These are phyloP conservation scores for Festucalex cinctus DNA, from an alignment of 2,113 vertebrate species.

Conservation along the genomic window DNA sequence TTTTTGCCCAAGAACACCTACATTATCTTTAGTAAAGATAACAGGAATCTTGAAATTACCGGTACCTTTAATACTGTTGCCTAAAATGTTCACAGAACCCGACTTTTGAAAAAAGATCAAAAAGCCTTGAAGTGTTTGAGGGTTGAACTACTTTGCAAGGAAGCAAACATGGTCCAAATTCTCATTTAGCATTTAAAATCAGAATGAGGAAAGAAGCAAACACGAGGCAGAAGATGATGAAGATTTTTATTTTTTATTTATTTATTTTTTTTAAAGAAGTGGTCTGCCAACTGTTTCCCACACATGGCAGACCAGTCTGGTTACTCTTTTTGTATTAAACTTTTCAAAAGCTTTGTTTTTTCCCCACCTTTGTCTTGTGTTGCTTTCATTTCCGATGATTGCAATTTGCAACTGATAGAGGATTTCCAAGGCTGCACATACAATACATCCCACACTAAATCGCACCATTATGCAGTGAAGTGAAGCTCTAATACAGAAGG, in stretches of 20 bases:
- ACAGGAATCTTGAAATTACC: background rate
- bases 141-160: background rate
- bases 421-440: background rate
- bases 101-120: background rate
- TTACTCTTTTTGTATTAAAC: too few species aligned
- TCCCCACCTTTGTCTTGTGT: background rate
- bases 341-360: too few species aligned
- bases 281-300: too few species aligned
- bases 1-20: background rate
- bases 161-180: background rate
- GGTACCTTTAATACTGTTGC: background rate
- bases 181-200: background rate
- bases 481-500: background rate
- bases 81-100: background rate
- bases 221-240: too few species aligned
- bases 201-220: background rate
- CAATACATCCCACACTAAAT: background rate
- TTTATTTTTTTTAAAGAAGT: too few species aligned
- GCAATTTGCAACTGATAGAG: background rate
- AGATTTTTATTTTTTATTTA: too few species aligned
- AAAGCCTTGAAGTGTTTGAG: background rate
- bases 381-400: background rate
- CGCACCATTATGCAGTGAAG: background rate
- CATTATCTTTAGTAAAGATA: background rate
- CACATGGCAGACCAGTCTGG: too few species aligned